phyloP scores from a whole-genome alignment of 2,888 invertebrate species.

The Caenorhabditis plicata region DNA sequence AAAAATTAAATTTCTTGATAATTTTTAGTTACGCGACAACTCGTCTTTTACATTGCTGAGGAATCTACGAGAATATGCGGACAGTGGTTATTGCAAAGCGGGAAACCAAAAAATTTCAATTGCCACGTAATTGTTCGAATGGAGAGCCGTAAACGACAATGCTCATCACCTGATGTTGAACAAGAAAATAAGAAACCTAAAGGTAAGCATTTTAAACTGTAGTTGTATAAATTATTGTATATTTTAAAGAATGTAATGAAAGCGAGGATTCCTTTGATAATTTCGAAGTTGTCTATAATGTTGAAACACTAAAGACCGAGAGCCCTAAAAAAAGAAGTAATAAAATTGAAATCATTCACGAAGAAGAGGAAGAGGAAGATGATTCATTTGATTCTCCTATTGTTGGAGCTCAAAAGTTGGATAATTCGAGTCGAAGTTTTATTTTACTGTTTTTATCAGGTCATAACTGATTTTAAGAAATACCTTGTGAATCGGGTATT shows the following conservation, averaged over 20 bases:
- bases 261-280: constrained; percentile 25
- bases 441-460: not conserved
- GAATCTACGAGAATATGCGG: not conserved
- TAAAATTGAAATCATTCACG: constrained; percentile 8
- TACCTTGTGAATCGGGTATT: too few relatives aligned
- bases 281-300: constrained; percentile 5
- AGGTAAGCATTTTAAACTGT: not conserved
- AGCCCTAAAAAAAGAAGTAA: constrained; percentile 20
- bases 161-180: not conserved
- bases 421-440: not conserved
- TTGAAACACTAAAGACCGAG: too few relatives aligned
- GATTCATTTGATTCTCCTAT: constrained; percentile 28
- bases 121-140: constrained; percentile 1
- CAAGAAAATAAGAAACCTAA: not conserved
- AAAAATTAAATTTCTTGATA: not conserved
- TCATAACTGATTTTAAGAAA: constrained; percentile 8
- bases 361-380: constrained; percentile 14
- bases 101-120: not conserved
- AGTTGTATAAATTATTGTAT: not conserved
- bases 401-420: too few relatives aligned
- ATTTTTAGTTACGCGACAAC: not conserved
- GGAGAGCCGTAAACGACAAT: constrained; percentile 12
- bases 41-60: not conserved
- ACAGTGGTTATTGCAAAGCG: not conserved
- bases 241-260: constrained; percentile 1